These are phyloP conservation scores for Helicoverpa armigera DNA, from an alignment of 1,140 invertebrate genomes.

Conservation along the genomic window DNA sequence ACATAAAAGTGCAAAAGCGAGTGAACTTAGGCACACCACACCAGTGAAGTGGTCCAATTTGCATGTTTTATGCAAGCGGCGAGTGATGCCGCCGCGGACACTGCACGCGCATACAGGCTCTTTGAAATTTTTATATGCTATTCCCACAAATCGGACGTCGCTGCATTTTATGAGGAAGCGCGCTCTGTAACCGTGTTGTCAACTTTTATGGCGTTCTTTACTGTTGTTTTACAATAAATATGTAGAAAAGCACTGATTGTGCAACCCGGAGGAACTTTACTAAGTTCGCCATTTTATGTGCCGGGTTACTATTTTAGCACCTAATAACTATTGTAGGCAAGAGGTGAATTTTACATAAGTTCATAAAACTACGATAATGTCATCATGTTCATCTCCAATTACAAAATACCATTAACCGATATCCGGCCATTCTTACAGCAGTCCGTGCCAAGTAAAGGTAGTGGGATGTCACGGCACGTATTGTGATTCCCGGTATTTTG, in stretches of 20 bases:
- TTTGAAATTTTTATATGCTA: slow-evolving; percentile 84
- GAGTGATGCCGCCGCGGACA: slow-evolving; percentile 76
- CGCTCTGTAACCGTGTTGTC: slow-evolving; percentile 51
- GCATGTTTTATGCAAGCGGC: slow-evolving; percentile 83
- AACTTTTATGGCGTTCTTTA: slow-evolving; percentile 48
- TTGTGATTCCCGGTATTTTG: slow-evolving; percentile 55
- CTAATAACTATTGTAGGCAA: background rate
- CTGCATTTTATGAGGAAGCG: slow-evolving; percentile 62
- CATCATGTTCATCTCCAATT: background rate
- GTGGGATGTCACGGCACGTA: slow-evolving; percentile 12
- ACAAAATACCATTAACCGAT: background rate
- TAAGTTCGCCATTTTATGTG: slow-evolving; percentile 43
- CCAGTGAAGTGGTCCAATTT: slow-evolving; percentile 83
- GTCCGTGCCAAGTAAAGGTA: background rate
- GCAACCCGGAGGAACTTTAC: background rate
- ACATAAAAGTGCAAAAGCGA: slow-evolving; percentile 83
- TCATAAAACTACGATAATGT: background rate
- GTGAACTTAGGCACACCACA: slow-evolving; percentile 75
- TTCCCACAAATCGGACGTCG: slow-evolving; percentile 81
- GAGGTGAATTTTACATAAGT: background rate
- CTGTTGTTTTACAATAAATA: slow-evolving; percentile 35
- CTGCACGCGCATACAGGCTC: slow-evolving; percentile 71
- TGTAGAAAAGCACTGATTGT: slow-evolving; percentile 39
- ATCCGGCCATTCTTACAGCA: slow-evolving; percentile 8
- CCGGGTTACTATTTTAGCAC: background rate